Conservation (phyloP, 2,797 vertebrate species). For the Acropternis orthonyx region DNA sequence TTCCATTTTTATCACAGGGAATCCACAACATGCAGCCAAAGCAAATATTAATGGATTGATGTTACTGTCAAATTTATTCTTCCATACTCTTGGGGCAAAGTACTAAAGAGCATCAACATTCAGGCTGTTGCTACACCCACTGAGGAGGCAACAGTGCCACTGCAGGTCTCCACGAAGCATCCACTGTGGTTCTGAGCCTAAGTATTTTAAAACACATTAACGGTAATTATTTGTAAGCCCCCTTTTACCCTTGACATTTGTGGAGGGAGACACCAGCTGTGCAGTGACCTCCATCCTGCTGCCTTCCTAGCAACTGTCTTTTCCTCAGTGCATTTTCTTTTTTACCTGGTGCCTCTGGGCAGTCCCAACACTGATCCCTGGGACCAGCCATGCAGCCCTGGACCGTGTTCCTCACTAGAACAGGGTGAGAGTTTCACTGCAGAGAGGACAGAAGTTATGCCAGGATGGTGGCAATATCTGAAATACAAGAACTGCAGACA, state of each 20-base stretch:
- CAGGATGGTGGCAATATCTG: neutral
- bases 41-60: neutral
- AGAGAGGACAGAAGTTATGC: neutral
- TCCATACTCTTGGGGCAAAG: neutral
- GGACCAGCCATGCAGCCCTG: neutral
- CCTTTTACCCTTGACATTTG: neutral
- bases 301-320: neutral
- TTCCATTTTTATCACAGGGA: neutral
- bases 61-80: neutral
- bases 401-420: neutral
- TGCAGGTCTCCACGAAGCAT: neutral
- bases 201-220: neutral
- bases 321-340: neutral
- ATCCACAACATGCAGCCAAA: neutral
- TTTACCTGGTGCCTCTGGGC: neutral
- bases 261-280: neutral
- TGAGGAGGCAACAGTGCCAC: neutral
- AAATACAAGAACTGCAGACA: neutral
- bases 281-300: neutral
- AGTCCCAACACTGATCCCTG: neutral
- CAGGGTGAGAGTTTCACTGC: neutral
- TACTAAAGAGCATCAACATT: neutral
- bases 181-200: neutral
- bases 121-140: neutral
- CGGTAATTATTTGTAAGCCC: neutral